Base-by-base conservation (phyloP, 2,888 invertebrate species). In the Dicyrtoma fusca region DNA sequence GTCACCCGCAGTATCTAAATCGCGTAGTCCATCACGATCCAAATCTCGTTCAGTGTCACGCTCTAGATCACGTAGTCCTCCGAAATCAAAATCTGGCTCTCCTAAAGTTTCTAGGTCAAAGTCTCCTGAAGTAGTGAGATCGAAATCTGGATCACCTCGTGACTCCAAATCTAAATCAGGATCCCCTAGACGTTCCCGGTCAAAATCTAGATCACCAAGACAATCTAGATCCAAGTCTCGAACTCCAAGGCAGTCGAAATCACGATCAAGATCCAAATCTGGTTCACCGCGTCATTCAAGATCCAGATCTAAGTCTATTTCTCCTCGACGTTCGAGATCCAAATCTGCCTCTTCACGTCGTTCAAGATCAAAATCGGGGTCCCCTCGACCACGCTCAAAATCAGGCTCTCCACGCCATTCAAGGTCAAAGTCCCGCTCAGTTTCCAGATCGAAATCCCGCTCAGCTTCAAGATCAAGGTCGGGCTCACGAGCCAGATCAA, bases 261-360 rank as follows among this genome's bases (percentile, higher is more conserved):
- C 63, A 51, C 14, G 84, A 79, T 8, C 76, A 71, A 14, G 82
- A 79, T 14, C 77, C 71, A 8, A 81, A 81, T 64, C 71, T 75
- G 1, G 81, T 77, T 69, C 79, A 75, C 13, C 13, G 82, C 81
- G 55, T 14, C 64, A 44, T 4, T 57, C 68, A n/a, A 45, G n/a
- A 11, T 49, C 69, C 14, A 25, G 26, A 6, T n/a, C 19, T 14
- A 68, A 68, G 47, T 61, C 34, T 34, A 8, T 34, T 8, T 34
- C 34, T 8, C 34, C 34, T 34, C 34, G 34, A 71, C 45, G 82
- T 79, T 23, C 79, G 74, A 75, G 75, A 82, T 82, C 82, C 79
- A 68, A 82, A 83, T n/a, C 83, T 79, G 11, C 83, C 83, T 77
- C 81, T 82, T n/a, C 81, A 73, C 82, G 81, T 25, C 82, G 83